Evolutionary conservation across 2,113 vertebrate genomes (phyloP), one percentile per base, ranked within the genome.

Genomic region (Pachyramphus minor): DNA sequence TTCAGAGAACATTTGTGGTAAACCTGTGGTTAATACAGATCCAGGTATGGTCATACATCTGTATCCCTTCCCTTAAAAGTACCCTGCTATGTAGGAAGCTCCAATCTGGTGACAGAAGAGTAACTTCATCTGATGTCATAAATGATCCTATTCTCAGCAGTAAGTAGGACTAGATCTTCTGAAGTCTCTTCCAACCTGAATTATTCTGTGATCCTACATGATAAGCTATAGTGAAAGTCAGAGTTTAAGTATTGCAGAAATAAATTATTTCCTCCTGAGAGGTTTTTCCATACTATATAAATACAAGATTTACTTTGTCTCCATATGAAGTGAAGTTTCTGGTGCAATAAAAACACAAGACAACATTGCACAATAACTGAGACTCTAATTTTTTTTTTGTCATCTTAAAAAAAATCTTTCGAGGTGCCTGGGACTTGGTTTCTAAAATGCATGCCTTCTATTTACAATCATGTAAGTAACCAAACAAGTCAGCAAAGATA

Each of bases 11-110:
- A 93, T 99, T 24, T 89, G 71, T 53, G 94, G 89, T 74, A 98
- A 98, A 92, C 83, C 67, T 24, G 98, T 99, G 50, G 95, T 98
- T 33, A 99, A 99, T 97, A 99, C 98, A 8, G 99, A 99, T 87
- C 99, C 99, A 94, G 99, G 99, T 99, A 97, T 87, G 98, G 49
- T 53, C 58, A 23, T 63, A 12, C 18, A 21, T 50, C 47, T 77
- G 4, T 53, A 5, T 47, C 44, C 25, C 39, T 67, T 84, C 24
- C 47, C 24, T 59, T 58, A 63, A 55, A 64, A 49, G 28, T 74
- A 21, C 58, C 9, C 35, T 66, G 50, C 44, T 47, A 1, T 22
- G 19, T 16, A 33, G 55, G 75, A 72, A 72, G n/a, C 20, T 91
- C 74, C 53, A 55, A 17, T 21, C 31, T 55, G 42, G 37, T 87